Conservation (phyloP, 2,113 vertebrate species). For the Hemicordylus capensis region DNA sequence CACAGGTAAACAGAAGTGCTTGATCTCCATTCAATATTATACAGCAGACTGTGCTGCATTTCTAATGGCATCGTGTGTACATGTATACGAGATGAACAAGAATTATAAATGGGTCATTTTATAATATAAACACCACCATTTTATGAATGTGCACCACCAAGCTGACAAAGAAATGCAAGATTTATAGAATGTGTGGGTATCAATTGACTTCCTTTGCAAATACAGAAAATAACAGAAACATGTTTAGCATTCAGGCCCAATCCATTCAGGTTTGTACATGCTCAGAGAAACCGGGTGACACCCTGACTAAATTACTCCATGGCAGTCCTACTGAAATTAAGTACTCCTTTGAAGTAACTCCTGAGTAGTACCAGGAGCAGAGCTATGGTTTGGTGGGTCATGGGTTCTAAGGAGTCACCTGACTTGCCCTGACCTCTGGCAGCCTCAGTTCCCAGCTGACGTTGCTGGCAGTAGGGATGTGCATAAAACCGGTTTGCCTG, state of each 20-base stretch:
- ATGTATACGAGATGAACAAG: constrained; percentile 68
- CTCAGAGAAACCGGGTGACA: no score
- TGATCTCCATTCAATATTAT: constrained; percentile 69
- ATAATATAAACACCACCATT: constrained; percentile 53
- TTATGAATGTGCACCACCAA: constrained; percentile 40
- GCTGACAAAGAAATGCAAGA: constrained; percentile 48
- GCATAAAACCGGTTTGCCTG: no score
- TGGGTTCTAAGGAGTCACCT: no score
- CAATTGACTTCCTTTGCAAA: constrained; percentile 38
- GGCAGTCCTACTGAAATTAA: no score
- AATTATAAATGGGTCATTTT: constrained; percentile 67
- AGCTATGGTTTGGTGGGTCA: no score
- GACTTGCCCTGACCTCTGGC: no score
- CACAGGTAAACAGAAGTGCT: constrained; percentile 72
- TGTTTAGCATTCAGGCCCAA: not conserved
- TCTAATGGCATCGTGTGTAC: constrained; percentile 64
- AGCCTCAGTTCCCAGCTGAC: no score
- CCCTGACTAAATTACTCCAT: no score
- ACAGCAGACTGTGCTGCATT: constrained; percentile 63
- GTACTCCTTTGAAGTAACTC: no score
- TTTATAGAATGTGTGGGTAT: constrained; percentile 7
- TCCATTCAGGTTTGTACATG: not conserved
- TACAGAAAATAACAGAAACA: constrained; percentile 32
- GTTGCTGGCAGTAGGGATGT: no score
- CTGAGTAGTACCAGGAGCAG: no score